Percentiles rank a stretch among this genome's conserved stretches.
These are phyloP conservation scores for Limenitis arthemis DNA, from an alignment of 2,888 invertebrate genomes.

Conservation along the genomic window DNA sequence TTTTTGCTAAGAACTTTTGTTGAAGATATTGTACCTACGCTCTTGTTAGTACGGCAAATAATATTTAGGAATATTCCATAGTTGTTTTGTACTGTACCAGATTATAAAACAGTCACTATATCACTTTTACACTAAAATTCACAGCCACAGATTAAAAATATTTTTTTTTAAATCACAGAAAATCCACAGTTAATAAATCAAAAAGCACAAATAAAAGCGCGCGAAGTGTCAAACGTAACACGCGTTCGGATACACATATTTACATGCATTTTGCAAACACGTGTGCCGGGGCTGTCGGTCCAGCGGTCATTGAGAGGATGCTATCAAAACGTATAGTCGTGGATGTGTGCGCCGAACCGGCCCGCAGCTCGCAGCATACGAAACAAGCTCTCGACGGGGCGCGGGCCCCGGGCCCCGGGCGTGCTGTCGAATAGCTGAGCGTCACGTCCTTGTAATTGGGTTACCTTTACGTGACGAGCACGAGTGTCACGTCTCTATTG, in stretches of 20 bases:
- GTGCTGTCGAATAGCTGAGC: conserved; percentile 55
- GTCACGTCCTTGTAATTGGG: conserved; percentile 68
- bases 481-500: conserved; percentile 51
- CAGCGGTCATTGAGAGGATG: conserved; percentile 77
- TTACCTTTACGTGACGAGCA: conserved; percentile 64
- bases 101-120: not conserved
- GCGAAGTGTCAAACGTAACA: conserved; percentile 44
- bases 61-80: not conserved
- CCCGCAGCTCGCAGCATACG: conserved; percentile 53
- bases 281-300: conserved; percentile 74
- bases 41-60: not conserved
- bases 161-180: conserved; percentile 12
- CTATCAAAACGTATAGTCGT: conserved; percentile 53
- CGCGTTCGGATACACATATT: conserved; percentile 51
- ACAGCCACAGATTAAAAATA: conserved; percentile 10
- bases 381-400: conserved; percentile 49
- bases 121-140: conserved; percentile 10
- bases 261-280: conserved; percentile 65
- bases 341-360: conserved; percentile 62
- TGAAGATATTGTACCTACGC: too few species aligned
- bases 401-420: not conserved
- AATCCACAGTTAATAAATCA: conserved; percentile 17
- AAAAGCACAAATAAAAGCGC: conserved; percentile 39
- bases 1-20: too few species aligned
- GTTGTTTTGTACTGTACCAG: not conserved